Percentiles rank a stretch among this genome's conserved stretches.
phyloP scores from a whole-genome alignment of 1,140 invertebrate genomes.

The Atta colombica region DNA sequence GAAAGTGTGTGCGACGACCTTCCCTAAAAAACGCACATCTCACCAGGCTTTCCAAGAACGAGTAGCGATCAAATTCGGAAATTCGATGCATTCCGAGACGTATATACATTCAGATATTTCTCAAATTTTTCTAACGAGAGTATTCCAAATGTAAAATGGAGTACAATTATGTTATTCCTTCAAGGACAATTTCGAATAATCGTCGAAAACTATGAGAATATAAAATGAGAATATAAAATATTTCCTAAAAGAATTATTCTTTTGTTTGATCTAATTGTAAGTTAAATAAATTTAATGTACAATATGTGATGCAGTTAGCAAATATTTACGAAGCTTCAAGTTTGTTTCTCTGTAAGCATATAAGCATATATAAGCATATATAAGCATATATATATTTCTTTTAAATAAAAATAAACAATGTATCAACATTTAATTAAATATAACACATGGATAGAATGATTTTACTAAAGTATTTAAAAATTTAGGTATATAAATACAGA shows the following conservation, averaged over 20 bases:
- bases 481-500: too few species aligned
- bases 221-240: neutral
- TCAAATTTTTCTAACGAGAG: neutral
- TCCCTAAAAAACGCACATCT: slow-evolving; percentile 22
- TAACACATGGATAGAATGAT: too few species aligned
- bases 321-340: too few species aligned
- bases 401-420: too few species aligned
- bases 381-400: too few species aligned
- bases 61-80: slow-evolving; percentile 15
- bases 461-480: too few species aligned
- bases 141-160: neutral
- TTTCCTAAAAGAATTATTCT: neutral
- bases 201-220: neutral
- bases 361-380: too few species aligned
- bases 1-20: slow-evolving; percentile 22
- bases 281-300: neutral
- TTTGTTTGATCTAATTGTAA: neutral
- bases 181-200: neutral
- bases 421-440: too few species aligned
- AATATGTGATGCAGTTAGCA: too few species aligned
- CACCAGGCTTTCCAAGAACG: slow-evolving; percentile 23
- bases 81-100: slow-evolving; percentile 10
- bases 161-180: neutral
- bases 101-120: neutral
- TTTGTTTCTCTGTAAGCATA: too few species aligned